Percentiles rank a stretch among this genome's conserved stretches.
Conservation (phyloP, 1,140 invertebrate genomes). For the Delia radicum region DNA sequence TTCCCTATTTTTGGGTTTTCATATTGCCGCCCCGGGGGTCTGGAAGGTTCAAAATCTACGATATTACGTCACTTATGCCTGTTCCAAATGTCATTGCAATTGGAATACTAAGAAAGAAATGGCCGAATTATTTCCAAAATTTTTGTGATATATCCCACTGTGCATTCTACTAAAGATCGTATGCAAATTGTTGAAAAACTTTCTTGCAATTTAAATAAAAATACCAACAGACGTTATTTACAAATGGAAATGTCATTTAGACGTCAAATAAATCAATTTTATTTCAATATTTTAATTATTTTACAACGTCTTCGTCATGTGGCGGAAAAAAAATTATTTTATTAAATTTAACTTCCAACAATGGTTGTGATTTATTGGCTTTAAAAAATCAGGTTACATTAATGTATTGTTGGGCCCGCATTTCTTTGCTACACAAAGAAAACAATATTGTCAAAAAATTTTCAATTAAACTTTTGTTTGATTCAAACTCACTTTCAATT, state of each 20-base stretch:
- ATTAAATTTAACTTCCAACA: neutral
- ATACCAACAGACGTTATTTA: slow-evolving; percentile 5
- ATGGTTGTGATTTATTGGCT: neutral
- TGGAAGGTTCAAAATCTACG: no score
- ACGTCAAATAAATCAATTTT: slow-evolving; percentile 16
- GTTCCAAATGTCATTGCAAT: no score
- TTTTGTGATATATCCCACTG: no score
- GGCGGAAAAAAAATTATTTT: neutral
- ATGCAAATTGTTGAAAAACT: neutral
- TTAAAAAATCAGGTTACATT: neutral
- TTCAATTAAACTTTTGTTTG: no score
- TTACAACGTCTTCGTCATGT: neutral
- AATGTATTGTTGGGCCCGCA: neutral
- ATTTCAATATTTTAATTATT: slow-evolving; percentile 2
- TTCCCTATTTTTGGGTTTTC: no score
- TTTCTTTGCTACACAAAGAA: neutral
- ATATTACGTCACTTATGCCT: no score
- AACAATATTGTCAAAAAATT: no score
- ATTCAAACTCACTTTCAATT: no score
- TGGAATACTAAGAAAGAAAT: no score
- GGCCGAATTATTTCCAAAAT: no score
- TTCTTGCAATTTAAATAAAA: neutral
- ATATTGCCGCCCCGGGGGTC: no score
- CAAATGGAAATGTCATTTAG: slow-evolving; percentile 15
- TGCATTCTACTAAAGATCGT: neutral